A percentile compares a stretch with the other conserved stretches of the same genome.
Conservation (phyloP, 2,113 vertebrate species). For the Brachypteracias leptosomus region DNA sequence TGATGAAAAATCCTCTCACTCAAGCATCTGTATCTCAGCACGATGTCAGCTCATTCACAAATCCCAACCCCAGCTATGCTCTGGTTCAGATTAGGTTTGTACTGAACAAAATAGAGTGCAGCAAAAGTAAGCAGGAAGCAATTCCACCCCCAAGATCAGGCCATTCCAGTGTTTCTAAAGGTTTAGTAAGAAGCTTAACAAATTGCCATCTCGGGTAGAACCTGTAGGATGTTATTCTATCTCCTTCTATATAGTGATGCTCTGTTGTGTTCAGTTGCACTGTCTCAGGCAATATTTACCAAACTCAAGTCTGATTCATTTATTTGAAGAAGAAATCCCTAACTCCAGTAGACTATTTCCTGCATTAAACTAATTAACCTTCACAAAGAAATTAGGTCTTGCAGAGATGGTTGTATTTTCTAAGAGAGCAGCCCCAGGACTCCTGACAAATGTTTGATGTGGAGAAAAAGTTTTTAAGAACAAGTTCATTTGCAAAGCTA, state of each 20-base stretch:
- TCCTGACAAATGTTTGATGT: background rate
- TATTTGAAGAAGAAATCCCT: constrained; percentile 6
- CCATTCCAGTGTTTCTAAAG: background rate
- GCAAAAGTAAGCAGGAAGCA: constrained; percentile 3
- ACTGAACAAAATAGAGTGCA: background rate
- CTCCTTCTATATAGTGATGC: background rate
- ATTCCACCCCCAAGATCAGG: background rate
- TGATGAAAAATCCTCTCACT: background rate
- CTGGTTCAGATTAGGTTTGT: constrained; percentile 25
- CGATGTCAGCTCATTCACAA: background rate
- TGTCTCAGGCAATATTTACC: background rate
- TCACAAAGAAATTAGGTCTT: background rate
- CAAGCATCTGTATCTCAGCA: background rate
- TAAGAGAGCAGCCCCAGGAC: background rate
- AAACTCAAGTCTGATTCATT: background rate
- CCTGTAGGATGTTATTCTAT: background rate
- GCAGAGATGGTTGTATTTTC: background rate
- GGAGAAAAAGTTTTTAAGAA: background rate
- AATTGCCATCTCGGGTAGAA: background rate
- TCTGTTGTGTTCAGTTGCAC: background rate
- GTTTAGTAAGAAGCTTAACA: background rate
- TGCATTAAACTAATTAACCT: constrained; percentile 33
- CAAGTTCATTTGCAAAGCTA: background rate
- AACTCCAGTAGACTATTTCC: background rate
- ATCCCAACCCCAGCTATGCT: background rate